A percentile compares a stretch with the other conserved stretches of the same genome.
Conservation (phyloP, 2,113 vertebrate genomes). For the Toxotes chatareus region DNA sequence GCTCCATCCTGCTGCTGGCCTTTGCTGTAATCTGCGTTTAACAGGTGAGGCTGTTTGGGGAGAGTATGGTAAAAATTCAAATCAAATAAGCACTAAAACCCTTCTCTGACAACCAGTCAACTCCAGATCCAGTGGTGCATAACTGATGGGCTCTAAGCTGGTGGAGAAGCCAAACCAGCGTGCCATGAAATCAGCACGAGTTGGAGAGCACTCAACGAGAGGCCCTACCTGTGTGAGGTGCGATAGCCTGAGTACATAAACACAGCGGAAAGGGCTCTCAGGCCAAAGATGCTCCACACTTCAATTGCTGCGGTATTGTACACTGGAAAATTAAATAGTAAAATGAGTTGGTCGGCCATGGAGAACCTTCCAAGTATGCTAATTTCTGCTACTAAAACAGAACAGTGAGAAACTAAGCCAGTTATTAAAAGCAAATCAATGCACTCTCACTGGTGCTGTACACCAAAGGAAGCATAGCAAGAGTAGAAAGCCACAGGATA, state of each 20-base stretch:
- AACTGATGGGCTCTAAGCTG: constrained; percentile 74
- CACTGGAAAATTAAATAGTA: constrained; percentile 53
- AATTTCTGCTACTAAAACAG: constrained; percentile 45
- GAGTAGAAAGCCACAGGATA: constrained; percentile 9
- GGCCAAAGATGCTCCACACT: constrained; percentile 64
- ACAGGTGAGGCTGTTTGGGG: constrained; percentile 64
- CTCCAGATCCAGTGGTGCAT: constrained; percentile 67
- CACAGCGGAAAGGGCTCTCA: constrained; percentile 54
- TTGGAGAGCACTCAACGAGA: constrained; percentile 65
- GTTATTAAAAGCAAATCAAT: constrained; percentile 59
- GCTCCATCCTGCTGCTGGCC: constrained; percentile 37
- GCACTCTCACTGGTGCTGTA: constrained; percentile 25
- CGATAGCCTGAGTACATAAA: constrained; percentile 69
- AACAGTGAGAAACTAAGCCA: constrained; percentile 43
- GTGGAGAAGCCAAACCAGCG: constrained; percentile 64
- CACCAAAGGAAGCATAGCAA: constrained; percentile 20
- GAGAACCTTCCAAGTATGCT: constrained; percentile 46
- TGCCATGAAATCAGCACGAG: constrained; percentile 76
- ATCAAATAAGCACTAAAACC: constrained; percentile 71
- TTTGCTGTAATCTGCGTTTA: constrained; percentile 68
- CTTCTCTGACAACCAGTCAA: constrained; percentile 54
- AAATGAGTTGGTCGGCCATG: constrained; percentile 37
- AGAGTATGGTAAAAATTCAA: constrained; percentile 60
- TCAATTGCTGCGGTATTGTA: constrained; percentile 46
- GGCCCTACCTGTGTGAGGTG: constrained; percentile 68